These are phyloP conservation scores for Holacanthus passer DNA, from an alignment of 2,113 vertebrate species.

Conservation along the genomic window DNA sequence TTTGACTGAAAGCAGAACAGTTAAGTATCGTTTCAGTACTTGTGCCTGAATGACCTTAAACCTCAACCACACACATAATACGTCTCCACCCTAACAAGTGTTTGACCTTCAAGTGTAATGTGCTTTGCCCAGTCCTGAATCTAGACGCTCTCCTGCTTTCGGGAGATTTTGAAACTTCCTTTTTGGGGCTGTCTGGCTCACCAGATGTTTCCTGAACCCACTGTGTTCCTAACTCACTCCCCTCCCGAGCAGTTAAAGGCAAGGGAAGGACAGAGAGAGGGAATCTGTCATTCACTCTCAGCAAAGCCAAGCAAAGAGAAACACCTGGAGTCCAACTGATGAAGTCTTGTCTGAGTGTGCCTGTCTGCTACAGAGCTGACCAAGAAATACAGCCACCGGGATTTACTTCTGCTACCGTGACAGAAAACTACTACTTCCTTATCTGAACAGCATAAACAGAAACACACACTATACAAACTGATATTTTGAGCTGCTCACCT, in stretches of 20 bases:
- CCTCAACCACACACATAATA: slow-evolving; percentile 9
- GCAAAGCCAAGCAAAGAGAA: slow-evolving; percentile 31
- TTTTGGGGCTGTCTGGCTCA: slow-evolving; percentile 86
- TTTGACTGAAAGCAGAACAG: slow-evolving; percentile 8
- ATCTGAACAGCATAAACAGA: slow-evolving; percentile 5
- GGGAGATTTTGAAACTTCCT: slow-evolving; percentile 93
- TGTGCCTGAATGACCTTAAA: slow-evolving; percentile 28
- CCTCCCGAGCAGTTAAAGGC: slow-evolving; percentile 58
- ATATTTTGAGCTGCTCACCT: slow-evolving; percentile 20
- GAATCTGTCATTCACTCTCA: slow-evolving; percentile 54
- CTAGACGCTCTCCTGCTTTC: slow-evolving; percentile 86
- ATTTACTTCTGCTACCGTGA: slow-evolving; percentile 40
- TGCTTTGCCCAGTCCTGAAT: slow-evolving; percentile 58
- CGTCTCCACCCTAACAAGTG: slow-evolving; percentile 53
- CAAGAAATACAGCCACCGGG: slow-evolving; percentile 2
- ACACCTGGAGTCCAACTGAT: slow-evolving; percentile 50
- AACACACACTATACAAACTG: not conserved
- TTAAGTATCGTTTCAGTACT: not conserved
- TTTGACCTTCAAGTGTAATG: slow-evolving; percentile 61
- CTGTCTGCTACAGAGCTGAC: slow-evolving; percentile 28
- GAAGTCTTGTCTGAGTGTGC: not conserved
- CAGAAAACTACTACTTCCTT: slow-evolving; percentile 30
- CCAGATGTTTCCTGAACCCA: slow-evolving; percentile 88
- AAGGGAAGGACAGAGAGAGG: slow-evolving; percentile 42
- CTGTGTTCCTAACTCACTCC: slow-evolving; percentile 60